Evolutionary conservation across 2,113 vertebrate genomes (phyloP).

Genomic region (Ptilonorhynchus violaceus): DNA sequence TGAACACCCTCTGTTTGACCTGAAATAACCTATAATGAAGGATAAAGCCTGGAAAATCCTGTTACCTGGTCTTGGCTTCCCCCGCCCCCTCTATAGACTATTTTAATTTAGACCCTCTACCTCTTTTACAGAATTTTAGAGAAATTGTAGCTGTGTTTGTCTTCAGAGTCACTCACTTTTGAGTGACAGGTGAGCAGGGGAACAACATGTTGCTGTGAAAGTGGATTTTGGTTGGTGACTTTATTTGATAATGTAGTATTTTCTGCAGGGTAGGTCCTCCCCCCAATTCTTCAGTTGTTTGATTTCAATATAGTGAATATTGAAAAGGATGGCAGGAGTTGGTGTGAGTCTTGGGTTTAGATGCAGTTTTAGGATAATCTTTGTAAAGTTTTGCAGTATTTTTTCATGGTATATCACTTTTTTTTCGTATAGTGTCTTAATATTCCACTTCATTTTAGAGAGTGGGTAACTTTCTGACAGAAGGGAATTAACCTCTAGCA

Average conservation of each 20-base stretch:
- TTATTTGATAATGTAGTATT: not conserved
- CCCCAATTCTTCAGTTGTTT: not conserved
- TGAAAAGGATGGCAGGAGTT: not conserved
- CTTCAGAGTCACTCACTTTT: not conserved
- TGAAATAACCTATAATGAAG: slow-evolving; percentile 13
- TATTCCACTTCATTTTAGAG: not conserved
- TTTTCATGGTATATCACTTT: not conserved
- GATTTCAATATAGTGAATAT: not conserved
- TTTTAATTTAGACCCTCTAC: not conserved
- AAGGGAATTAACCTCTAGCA: not conserved
- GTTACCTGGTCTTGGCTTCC: not conserved
- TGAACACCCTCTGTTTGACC: not conserved
- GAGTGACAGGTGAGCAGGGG: not conserved
- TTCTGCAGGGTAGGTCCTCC: not conserved
- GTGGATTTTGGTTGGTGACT: not conserved
- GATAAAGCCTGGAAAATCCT: slow-evolving; percentile 23
- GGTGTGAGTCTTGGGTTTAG: not conserved
- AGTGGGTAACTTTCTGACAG: not conserved
- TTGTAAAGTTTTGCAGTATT: not conserved
- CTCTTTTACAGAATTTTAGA: not conserved
- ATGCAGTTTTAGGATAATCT: not conserved
- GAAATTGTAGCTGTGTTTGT: not conserved
- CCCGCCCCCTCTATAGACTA: accelerated
- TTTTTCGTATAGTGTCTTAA: not conserved
- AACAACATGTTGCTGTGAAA: not conserved